Percentiles rank a stretch among this genome's conserved stretches.
Evolutionary conservation across 1,140 invertebrate species (phyloP).

Genomic region (Aphelinus certus): DNA sequence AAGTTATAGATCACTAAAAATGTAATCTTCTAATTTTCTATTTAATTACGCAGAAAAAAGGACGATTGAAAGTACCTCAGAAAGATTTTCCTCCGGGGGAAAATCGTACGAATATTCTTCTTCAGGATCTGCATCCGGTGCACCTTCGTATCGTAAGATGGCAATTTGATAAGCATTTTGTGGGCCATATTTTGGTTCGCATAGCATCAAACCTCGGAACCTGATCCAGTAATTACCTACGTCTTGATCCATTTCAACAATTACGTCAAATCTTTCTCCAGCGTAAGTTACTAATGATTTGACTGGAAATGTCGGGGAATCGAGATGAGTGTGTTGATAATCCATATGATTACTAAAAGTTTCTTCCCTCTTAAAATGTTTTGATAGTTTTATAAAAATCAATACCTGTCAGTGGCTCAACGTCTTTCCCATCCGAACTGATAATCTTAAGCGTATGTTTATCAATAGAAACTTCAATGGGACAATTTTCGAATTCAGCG

Average conservation of each 20-base stretch:
- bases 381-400: no score
- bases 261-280: slow-evolving; percentile 88
- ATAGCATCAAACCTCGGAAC: slow-evolving; percentile 85
- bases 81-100: slow-evolving; percentile 49
- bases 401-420: no score
- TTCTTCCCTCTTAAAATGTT: no score
- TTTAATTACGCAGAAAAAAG: no score
- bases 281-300: slow-evolving; percentile 84
- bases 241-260: slow-evolving; percentile 76
- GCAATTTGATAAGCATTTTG: no score
- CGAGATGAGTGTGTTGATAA: no score
- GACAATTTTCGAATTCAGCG: slow-evolving; percentile 88
- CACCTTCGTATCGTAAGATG: slow-evolving; percentile 82
- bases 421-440: slow-evolving; percentile 81
- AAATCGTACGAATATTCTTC: slow-evolving; percentile 71
- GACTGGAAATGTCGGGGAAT: slow-evolving; percentile 73
- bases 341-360: no score
- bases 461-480: slow-evolving; percentile 85
- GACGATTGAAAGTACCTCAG: no score
- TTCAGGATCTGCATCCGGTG: slow-evolving; percentile 67
- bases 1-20: no score
- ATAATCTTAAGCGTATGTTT: slow-evolving; percentile 82
- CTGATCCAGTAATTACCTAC: slow-evolving; percentile 87
- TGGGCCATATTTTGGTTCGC: slow-evolving; percentile 82
- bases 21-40: no score